Base-by-base conservation (phyloP, 1,140 invertebrate species). In the Saccostrea cuccullata region DNA sequence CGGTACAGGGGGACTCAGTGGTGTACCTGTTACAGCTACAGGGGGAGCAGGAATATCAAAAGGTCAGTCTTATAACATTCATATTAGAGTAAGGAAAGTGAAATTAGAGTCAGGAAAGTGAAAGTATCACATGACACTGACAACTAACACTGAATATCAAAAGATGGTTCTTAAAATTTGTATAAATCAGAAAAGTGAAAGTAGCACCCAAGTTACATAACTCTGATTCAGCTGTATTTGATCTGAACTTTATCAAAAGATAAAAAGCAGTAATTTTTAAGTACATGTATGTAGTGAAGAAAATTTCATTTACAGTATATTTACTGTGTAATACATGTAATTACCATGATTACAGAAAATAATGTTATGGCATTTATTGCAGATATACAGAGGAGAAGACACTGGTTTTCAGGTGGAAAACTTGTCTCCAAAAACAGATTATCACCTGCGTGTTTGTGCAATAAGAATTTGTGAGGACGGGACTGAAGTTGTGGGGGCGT, bases 381-480 rank as follows among this genome's bases (percentile, higher is more conserved):
- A 98, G 97, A 96, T 97, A 60, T 97, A 97, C 93, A 95, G 96
- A 90, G 97, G 97, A 70, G 91, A 95, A 88, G 97, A 97, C 87
- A 96, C 96, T 26, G 96, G 96, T 92, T 97, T 96, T 92, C 94
- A 94, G 85, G 93, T 98, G 91, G 96, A 96, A 89, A 96, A 96
- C 92, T 95, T 98, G 90, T 96, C 97, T 90, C 95, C 96, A 23
- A 96, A 96, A 88, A 96, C 96, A 55, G 97, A 97, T 90, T 98
- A 98, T 93, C 94, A 95, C 90, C 96, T 97, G 84, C 96, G 97
- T 40, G 97, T 98, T 23, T 97, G 97, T 95, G 96, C 97, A 2
- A 96, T 97, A 84, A 96, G 97, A 58, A 94, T 96, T 86, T 96
- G 96, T 88, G 90, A 89, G 2, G 95, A 95, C 58, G 96, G 92